phyloP scores from a whole-genome alignment of 2,113 vertebrate species.

The Bagarius yarrelli region DNA sequence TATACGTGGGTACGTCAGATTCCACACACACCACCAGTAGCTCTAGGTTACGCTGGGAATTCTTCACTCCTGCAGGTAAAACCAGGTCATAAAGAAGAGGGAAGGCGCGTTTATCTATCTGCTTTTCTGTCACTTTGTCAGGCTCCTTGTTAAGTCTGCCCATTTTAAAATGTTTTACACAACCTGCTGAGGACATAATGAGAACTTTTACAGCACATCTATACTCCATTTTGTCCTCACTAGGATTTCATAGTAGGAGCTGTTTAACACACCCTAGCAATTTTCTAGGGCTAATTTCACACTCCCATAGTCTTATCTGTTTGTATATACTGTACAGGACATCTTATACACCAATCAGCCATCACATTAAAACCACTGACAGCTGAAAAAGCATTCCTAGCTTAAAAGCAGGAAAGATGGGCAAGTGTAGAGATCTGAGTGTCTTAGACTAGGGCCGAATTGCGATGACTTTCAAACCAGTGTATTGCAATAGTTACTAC shows the following conservation, averaged over 20 bases:
- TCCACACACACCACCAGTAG: constrained; percentile 63
- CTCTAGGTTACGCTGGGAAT: constrained; percentile 78
- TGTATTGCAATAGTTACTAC: too few relatives aligned
- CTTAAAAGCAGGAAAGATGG: too few relatives aligned
- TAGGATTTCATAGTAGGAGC: constrained; percentile 26
- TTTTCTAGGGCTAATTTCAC: background rate
- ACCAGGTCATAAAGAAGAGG: background rate
- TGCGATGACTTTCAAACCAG: too few relatives aligned
- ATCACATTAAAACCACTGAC: too few relatives aligned
- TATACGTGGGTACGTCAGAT: constrained; percentile 29
- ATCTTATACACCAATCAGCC: too few relatives aligned
- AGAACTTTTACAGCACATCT: background rate
- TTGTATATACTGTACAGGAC: background rate
- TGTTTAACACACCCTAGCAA: background rate
- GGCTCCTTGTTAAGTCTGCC: constrained; percentile 18
- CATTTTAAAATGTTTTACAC: background rate
- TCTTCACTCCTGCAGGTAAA: constrained; percentile 86
- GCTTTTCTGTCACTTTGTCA: constrained; percentile 24
- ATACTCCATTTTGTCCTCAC: constrained; percentile 40
- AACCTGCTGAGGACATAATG: constrained; percentile 39
- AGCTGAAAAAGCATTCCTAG: too few relatives aligned
- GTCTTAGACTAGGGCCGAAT: too few relatives aligned
- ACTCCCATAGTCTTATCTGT: background rate
- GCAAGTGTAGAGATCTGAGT: too few relatives aligned
- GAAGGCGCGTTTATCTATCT: background rate